phyloP scores from a whole-genome alignment of 2,888 invertebrate species.

The Aplocera efformata region DNA sequence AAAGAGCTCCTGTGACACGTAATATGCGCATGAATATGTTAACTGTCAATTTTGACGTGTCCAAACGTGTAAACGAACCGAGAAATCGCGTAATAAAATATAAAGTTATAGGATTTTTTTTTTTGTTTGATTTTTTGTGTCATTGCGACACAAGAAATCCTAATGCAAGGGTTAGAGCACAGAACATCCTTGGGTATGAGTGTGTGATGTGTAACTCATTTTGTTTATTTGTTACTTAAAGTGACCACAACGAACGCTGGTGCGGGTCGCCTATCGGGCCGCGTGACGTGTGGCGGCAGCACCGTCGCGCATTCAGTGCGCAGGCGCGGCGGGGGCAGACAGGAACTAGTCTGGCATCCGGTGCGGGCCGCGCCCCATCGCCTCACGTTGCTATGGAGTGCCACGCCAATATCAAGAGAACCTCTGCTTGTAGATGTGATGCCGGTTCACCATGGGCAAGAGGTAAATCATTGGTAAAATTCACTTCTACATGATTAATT shows the following conservation, averaged over 20 bases:
- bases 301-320: slow-evolving; percentile 91
- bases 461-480: slow-evolving; percentile 55
- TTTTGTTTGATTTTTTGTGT: neutral
- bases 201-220: too few relatives aligned
- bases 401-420: slow-evolving; percentile 83
- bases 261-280: slow-evolving; percentile 89
- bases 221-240: slow-evolving; percentile 29
- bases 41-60: too few relatives aligned
- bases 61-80: too few relatives aligned
- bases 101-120: neutral
- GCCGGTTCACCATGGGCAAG: slow-evolving; percentile 85
- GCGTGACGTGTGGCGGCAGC: slow-evolving; percentile 89
- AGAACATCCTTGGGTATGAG: too few relatives aligned
- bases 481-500: neutral
- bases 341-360: slow-evolving; percentile 94
- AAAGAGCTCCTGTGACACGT: too few relatives aligned
- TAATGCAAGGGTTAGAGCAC: too few relatives aligned
- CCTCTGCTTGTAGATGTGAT: slow-evolving; percentile 79
- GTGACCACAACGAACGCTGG: slow-evolving; percentile 91
- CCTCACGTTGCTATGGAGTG: slow-evolving; percentile 92
- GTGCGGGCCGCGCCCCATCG: slow-evolving; percentile 92
- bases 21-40: too few relatives aligned
- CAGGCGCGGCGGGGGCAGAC: slow-evolving; percentile 84
- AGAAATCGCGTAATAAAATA: too few relatives aligned
- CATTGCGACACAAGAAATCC: too few relatives aligned